A percentile compares a stretch with the other conserved stretches of the same genome.
Conservation (phyloP, 2,797 vertebrate species). For the Onychomys arenicola region DNA sequence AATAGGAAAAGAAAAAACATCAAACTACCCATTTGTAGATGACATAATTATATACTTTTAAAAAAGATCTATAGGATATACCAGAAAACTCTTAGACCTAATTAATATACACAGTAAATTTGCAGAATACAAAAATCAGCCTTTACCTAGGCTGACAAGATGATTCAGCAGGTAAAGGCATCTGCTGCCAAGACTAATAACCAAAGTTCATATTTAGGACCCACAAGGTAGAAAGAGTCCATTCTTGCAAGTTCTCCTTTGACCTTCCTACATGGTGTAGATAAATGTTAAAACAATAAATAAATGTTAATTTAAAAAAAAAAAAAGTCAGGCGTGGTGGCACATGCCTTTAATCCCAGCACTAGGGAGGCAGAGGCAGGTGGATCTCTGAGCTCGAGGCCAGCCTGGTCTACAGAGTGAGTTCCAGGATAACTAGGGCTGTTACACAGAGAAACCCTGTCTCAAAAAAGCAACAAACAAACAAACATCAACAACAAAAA, state of each 20-base stretch:
- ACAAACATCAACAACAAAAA: too few relatives aligned
- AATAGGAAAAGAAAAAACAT: not conserved
- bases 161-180: not conserved
- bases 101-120: not conserved
- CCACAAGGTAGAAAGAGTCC: not conserved
- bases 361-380: too few relatives aligned
- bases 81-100: not conserved
- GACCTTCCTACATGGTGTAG: not conserved
- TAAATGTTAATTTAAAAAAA: too few relatives aligned
- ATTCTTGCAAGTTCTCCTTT: not conserved
- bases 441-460: too few relatives aligned
- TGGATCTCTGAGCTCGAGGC: too few relatives aligned
- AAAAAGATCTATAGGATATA: not conserved
- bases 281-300: not conserved
- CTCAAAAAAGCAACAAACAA: too few relatives aligned
- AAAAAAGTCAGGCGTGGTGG: too few relatives aligned
- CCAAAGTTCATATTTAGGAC: not conserved
- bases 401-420: too few relatives aligned
- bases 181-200: not conserved
- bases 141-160: not conserved
- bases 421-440: too few relatives aligned
- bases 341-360: too few relatives aligned
- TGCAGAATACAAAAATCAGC: not conserved
- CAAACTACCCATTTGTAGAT: not conserved
- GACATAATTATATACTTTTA: not conserved